Percentiles rank a stretch among this genome's conserved stretches.
phyloP scores from a whole-genome alignment of 1,140 invertebrate genomes.

The Wasmannia auropunctata region DNA sequence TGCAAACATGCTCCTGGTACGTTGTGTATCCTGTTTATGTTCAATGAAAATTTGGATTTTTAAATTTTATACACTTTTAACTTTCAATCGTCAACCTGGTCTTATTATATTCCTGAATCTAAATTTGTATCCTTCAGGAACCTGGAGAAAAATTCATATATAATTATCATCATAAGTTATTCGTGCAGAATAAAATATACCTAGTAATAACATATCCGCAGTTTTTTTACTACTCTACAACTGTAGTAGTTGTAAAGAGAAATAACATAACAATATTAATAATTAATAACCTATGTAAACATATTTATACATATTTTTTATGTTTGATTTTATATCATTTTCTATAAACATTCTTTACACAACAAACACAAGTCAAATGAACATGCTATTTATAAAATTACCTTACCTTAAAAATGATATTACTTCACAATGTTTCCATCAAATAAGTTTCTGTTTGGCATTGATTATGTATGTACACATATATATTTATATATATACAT shows the following conservation, averaged over 20 bases:
- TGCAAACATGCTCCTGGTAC: conserved; percentile 50
- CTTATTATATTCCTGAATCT: conserved; percentile 60
- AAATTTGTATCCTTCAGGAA: conserved; percentile 48
- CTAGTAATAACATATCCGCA: background rate
- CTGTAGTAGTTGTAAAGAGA: background rate
- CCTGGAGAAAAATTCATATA: conserved; percentile 58
- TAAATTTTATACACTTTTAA: conserved; percentile 44
- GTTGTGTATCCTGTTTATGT: conserved; percentile 6
- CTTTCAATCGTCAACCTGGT: conserved; percentile 55
- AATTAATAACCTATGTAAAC: background rate
- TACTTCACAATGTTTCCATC: conserved; percentile 38
- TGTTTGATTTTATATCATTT: conserved; percentile 20
- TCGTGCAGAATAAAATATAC: conserved; percentile 23
- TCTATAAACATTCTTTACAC: background rate
- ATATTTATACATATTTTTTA: conserved; percentile 2
- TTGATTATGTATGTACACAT: conserved; percentile 37
- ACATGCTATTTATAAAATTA: conserved; percentile 24
- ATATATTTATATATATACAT: conserved; percentile 38
- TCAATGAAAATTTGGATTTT: conserved; percentile 5
- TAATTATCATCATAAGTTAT: conserved; percentile 26
- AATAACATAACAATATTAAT: background rate
- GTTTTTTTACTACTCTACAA: background rate
- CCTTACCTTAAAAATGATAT: conserved; percentile 65
- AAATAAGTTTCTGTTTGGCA: conserved; percentile 48
- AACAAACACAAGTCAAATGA: background rate